Conservation (phyloP, 2,888 invertebrate genomes). For the Pseudanteris insignis region DNA sequence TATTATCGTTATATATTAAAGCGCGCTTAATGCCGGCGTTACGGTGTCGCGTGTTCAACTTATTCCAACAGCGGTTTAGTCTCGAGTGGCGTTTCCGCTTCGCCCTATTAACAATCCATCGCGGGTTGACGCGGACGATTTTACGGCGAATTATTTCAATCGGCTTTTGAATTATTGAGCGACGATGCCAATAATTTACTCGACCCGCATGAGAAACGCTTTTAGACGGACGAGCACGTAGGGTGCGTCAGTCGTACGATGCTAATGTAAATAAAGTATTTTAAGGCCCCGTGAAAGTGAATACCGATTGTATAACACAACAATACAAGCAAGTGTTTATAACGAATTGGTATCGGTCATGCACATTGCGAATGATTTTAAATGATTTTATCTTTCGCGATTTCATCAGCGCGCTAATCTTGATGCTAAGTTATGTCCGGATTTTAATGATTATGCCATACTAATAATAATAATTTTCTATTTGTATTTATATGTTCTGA, state of each 20-base stretch:
- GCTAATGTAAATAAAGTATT: constrained; percentile 1
- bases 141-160: constrained; percentile 1
- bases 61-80: constrained; percentile 4
- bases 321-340: too few relatives aligned
- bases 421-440: too few relatives aligned
- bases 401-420: too few relatives aligned
- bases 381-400: too few relatives aligned
- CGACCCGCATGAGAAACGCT: background rate
- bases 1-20: constrained; percentile 7
- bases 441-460: too few relatives aligned
- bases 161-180: constrained; percentile 1
- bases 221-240: too few relatives aligned
- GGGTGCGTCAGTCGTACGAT: too few relatives aligned
- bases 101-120: background rate
- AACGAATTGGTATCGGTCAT: too few relatives aligned
- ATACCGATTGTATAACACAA: constrained; percentile 12
- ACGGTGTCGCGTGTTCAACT: constrained; percentile 4
- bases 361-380: too few relatives aligned
- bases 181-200: constrained; percentile 13
- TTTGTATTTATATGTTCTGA: too few relatives aligned
- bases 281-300: constrained; percentile 8
- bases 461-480: too few relatives aligned
- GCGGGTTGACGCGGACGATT: background rate
- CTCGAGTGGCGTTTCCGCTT: constrained; percentile 1
- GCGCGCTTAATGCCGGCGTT: constrained; percentile 1